A percentile compares a stretch with the other conserved stretches of the same genome.
phyloP scores from a whole-genome alignment of 2,888 invertebrate genomes.

The Cacoxenus indagator region DNA sequence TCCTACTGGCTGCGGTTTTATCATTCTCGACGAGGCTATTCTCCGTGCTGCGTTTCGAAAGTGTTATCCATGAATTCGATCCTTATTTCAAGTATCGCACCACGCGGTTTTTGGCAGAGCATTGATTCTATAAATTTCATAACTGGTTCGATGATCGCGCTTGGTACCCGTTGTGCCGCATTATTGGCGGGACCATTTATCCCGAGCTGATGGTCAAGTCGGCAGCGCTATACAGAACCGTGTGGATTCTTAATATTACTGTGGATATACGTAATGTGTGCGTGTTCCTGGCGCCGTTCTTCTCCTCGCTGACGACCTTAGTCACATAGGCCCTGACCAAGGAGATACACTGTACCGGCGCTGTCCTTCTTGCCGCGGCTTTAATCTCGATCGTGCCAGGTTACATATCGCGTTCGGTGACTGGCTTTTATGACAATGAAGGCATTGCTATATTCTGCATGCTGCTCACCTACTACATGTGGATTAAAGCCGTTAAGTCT shows the following conservation, averaged over 20 bases:
- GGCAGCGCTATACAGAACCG: constrained; percentile 86
- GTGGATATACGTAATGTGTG: constrained; percentile 98
- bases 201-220: constrained; percentile 97
- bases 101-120: constrained; percentile 91
- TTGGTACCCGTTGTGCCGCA: constrained; percentile 97
- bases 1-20: constrained; percentile 91
- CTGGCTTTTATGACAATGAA: constrained; percentile 98
- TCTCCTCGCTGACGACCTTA: constrained; percentile 94
- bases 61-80: constrained; percentile 98
- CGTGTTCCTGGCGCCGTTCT: constrained; percentile 95
- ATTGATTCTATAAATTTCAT: constrained; percentile 96
- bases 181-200: constrained; percentile 95
- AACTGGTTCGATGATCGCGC: constrained; percentile 99
- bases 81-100: constrained; percentile 98
- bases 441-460: constrained; percentile 99
- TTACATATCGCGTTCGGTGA: constrained; percentile 97
- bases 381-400: constrained; percentile 97
- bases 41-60: constrained; percentile 95
- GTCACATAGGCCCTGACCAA: constrained; percentile 95
- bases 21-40: constrained; percentile 94
- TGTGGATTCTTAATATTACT: constrained; percentile 87
- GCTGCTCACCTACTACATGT: constrained; percentile 96
- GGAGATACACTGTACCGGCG: constrained; percentile 93
- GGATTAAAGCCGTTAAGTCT: constrained; percentile 97
- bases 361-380: constrained; percentile 93